Evolutionary conservation across 2,888 invertebrate genomes (phyloP).

Genomic region (Dascillus cervinus): DNA sequence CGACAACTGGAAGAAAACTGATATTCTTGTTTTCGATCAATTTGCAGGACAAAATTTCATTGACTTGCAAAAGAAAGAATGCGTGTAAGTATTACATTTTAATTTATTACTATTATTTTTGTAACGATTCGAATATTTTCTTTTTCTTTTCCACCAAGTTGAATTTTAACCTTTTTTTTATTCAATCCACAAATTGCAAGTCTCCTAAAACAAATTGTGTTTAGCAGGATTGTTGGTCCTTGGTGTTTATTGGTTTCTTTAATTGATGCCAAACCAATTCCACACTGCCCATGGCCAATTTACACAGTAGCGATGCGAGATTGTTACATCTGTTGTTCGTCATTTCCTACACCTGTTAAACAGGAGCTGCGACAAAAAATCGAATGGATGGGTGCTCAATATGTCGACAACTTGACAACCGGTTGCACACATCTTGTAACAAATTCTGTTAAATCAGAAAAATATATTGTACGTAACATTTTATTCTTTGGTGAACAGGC

Average conservation of each 20-base stretch:
- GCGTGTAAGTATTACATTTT: slow-evolving; percentile 72
- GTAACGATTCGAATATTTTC: too few species aligned
- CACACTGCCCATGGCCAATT: slow-evolving; percentile 66
- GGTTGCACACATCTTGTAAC: slow-evolving; percentile 77
- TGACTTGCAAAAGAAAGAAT: slow-evolving; percentile 54
- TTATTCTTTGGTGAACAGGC: background rate
- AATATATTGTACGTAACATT: slow-evolving; percentile 57
- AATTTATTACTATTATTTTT: too few species aligned
- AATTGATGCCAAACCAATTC: slow-evolving; percentile 62
- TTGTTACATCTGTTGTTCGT: slow-evolving; percentile 58
- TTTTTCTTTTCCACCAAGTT: too few species aligned
- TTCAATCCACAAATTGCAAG: background rate
- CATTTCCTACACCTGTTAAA: slow-evolving; percentile 40
- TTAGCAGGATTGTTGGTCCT: slow-evolving; percentile 72
- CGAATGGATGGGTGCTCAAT: slow-evolving; percentile 71
- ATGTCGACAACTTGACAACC: slow-evolving; percentile 53
- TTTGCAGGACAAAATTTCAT: slow-evolving; percentile 70
- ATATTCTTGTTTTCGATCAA: slow-evolving; percentile 70
- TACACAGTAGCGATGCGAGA: slow-evolving; percentile 76
- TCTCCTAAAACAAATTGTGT: slow-evolving; percentile 18
- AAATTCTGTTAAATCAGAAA: slow-evolving; percentile 65
- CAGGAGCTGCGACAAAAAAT: slow-evolving; percentile 54
- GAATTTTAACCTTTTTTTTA: background rate
- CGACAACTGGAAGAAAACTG: slow-evolving; percentile 52
- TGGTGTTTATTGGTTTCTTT: slow-evolving; percentile 70